Conservation (phyloP, 2,113 vertebrate genomes). For the Myocastor coypus region DNA sequence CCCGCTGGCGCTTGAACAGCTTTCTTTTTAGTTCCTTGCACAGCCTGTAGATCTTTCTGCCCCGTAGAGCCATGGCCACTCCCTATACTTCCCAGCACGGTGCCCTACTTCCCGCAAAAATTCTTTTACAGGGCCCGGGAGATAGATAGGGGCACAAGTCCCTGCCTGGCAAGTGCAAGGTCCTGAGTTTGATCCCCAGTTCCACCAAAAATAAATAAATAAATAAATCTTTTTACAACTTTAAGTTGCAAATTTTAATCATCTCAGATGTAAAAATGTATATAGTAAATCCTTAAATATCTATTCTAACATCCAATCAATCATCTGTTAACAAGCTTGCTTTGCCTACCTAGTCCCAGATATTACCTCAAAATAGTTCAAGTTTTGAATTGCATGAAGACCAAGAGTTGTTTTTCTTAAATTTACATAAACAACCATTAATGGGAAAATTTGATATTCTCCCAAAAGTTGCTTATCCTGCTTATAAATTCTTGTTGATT, state of each 20-base stretch:
- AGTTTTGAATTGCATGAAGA: not conserved
- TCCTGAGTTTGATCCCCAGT: too few species aligned
- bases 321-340: not conserved
- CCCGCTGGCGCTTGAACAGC: too few species aligned
- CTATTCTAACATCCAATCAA: fast-evolving
- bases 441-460: not conserved
- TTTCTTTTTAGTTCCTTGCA: too few species aligned
- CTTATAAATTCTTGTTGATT: not conserved
- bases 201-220: too few species aligned
- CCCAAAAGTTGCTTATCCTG: not conserved
- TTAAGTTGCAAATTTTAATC: not conserved
- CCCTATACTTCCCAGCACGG: too few species aligned
- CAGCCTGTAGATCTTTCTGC: too few species aligned
- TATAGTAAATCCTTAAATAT: not conserved
- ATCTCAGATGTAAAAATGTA: not conserved
- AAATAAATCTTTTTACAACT: not conserved
- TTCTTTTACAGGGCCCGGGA: too few species aligned
- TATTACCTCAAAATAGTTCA: not conserved
- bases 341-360: not conserved
- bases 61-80: too few species aligned
- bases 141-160: too few species aligned
- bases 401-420: not conserved
- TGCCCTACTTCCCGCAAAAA: too few species aligned
- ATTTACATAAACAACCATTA: not conserved
- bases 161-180: too few species aligned